These are phyloP conservation scores for Loris lydekkerianus DNA, from an alignment of 2,797 vertebrate species.

Conservation along the genomic window DNA sequence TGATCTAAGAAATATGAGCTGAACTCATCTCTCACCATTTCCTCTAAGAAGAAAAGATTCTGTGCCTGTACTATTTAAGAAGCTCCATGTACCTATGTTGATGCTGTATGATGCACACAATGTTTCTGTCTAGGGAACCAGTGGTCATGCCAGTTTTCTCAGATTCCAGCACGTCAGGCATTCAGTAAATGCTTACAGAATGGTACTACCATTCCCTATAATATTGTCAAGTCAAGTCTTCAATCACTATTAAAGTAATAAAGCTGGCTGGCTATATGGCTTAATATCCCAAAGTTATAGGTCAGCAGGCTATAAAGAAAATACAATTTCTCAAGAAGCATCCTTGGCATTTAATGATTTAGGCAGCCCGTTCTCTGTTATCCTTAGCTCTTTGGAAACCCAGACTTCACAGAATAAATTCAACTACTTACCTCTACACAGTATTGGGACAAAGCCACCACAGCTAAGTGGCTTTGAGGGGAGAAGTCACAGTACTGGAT, in stretches of 20 bases:
- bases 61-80: neutral
- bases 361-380: neutral
- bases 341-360: neutral
- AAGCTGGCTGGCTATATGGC: neutral
- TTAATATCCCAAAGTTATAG: conserved; percentile 38
- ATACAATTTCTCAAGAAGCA: conserved; percentile 41
- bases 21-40: neutral
- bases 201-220: neutral
- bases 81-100: neutral
- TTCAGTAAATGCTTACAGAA: conserved; percentile 41
- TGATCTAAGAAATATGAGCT: conserved; percentile 43
- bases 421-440: conserved; percentile 93
- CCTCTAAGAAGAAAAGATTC: neutral
- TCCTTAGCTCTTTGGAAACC: neutral
- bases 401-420: neutral
- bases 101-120: neutral
- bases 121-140: conserved; percentile 21
- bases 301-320: conserved; percentile 62
- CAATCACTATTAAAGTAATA: conserved; percentile 41
- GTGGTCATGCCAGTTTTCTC: neutral
- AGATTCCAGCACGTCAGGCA: neutral
- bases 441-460: conserved; percentile 95
- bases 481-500: conserved; percentile 96
- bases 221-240: conserved; percentile 51
- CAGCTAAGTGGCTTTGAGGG: conserved; percentile 92